A percentile compares a stretch with the other conserved stretches of the same genome.
phyloP scores from a whole-genome alignment of 2,113 vertebrate genomes.

The Chloropsis cyanopogon region DNA sequence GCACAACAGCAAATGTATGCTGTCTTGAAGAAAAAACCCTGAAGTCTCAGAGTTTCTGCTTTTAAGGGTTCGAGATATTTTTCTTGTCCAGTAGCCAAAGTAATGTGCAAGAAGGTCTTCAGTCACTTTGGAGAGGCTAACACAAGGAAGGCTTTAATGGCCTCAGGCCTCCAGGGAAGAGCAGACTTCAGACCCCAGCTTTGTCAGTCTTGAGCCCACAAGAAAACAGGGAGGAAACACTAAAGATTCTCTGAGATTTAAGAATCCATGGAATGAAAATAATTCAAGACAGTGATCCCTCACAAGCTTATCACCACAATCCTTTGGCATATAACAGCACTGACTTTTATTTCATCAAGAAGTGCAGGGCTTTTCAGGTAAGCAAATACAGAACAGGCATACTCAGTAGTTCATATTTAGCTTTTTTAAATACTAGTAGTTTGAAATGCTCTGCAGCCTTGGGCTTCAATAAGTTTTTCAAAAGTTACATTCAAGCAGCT shows the following conservation, averaged over 20 bases:
- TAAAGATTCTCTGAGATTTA: background rate
- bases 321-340: background rate
- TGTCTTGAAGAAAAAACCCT: background rate
- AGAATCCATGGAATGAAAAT: conserved; percentile 29
- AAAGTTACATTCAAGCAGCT: background rate
- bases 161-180: background rate
- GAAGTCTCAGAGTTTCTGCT: background rate
- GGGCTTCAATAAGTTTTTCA: background rate
- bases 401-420: background rate
- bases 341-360: background rate
- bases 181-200: background rate
- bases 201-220: background rate
- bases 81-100: background rate
- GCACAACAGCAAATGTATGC: background rate
- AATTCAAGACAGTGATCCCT: background rate
- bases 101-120: background rate
- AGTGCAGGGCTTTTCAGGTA: background rate
- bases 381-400: background rate
- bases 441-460: background rate
- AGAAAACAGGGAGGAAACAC: background rate
- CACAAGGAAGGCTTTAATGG: background rate
- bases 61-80: background rate
- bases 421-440: background rate
- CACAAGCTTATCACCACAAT: background rate
- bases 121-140: background rate